Evolutionary conservation across 2,113 vertebrate species (phyloP).

Genomic region (Opisthocomus hoazin): DNA sequence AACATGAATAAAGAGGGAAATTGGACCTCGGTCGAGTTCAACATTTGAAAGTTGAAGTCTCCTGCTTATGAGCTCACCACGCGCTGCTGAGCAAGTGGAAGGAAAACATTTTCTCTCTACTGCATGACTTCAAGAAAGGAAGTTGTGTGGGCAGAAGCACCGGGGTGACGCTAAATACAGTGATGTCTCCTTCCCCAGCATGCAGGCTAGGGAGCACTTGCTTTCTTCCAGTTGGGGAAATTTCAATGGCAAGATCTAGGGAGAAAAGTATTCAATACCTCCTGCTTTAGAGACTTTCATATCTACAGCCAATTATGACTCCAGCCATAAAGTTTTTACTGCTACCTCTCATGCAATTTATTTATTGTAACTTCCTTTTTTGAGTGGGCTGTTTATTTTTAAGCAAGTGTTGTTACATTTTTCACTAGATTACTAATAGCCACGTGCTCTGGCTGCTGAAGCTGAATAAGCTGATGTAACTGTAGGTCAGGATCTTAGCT

Average conservation of each 20-base stretch:
- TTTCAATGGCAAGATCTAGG: background rate
- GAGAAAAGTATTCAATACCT: background rate
- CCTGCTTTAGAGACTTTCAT: background rate
- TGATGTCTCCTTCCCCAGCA: background rate
- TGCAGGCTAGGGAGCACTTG: background rate
- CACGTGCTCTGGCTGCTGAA: slow-evolving; percentile 64
- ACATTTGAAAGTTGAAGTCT: slow-evolving; percentile 29
- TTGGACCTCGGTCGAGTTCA: background rate
- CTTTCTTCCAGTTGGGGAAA: background rate
- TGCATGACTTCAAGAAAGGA: slow-evolving; percentile 57
- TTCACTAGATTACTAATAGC: slow-evolving; percentile 68
- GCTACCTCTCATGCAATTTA: slow-evolving; percentile 41
- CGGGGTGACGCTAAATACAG: background rate
- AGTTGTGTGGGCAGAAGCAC: slow-evolving; percentile 58
- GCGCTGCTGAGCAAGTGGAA: slow-evolving; percentile 51
- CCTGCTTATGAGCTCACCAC: slow-evolving; percentile 51
- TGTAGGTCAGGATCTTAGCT: slow-evolving; percentile 47
- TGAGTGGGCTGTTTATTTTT: slow-evolving; percentile 66
- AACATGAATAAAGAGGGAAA: slow-evolving; percentile 1
- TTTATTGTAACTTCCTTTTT: slow-evolving; percentile 63
- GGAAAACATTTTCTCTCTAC: slow-evolving; percentile 29
- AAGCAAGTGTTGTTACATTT: slow-evolving; percentile 61
- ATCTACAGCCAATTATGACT: background rate
- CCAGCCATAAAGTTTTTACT: slow-evolving; percentile 14
- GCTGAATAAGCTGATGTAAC: slow-evolving; percentile 62